Conservation (phyloP, 1,140 invertebrate species). For the Brachionus calyciflorus region DNA sequence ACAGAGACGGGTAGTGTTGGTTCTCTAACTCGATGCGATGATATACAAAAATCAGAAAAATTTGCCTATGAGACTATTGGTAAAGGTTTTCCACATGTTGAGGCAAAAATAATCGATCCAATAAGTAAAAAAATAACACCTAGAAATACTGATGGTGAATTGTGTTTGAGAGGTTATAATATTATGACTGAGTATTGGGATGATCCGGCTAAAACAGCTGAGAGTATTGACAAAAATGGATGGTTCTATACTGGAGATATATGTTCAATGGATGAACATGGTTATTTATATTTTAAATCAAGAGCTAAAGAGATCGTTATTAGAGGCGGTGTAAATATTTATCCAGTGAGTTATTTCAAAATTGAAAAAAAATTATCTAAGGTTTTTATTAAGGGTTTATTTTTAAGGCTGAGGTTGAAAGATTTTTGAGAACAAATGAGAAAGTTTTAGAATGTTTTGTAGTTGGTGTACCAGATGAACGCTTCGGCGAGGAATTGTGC, state of each 20-base stretch:
- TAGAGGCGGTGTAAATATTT: slow-evolving; percentile 84
- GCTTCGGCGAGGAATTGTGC: slow-evolving; percentile 80
- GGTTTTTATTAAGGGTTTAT: slow-evolving; percentile 65
- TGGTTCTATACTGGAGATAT: slow-evolving; percentile 67
- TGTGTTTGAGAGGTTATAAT: slow-evolving; percentile 75
- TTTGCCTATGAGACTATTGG: slow-evolving; percentile 22
- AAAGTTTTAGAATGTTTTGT: slow-evolving; percentile 10
- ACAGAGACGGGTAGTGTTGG: background rate
- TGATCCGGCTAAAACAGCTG: slow-evolving; percentile 75
- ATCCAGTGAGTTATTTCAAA: slow-evolving; percentile 74
- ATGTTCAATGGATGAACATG: slow-evolving; percentile 71
- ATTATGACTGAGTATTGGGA: slow-evolving; percentile 81
- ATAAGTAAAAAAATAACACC: slow-evolving; percentile 69
- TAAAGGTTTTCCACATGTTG: slow-evolving; percentile 18
- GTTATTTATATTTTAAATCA: slow-evolving; percentile 76
- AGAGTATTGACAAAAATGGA: slow-evolving; percentile 70
- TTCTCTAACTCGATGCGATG: background rate
- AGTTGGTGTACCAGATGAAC: slow-evolving; percentile 69
- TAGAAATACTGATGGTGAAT: slow-evolving; percentile 74
- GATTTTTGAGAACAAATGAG: background rate
- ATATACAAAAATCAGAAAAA: background rate
- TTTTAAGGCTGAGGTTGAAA: slow-evolving; percentile 69
- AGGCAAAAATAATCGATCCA: slow-evolving; percentile 71
- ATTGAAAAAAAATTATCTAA: slow-evolving; percentile 67
- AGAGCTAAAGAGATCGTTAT: slow-evolving; percentile 85